Percentiles rank a stretch among this genome's conserved stretches.
These are phyloP conservation scores for Lytechinus variegatus DNA, from an alignment of 35 echinoderm and acorn worm genomes.

Conservation along the genomic window DNA sequence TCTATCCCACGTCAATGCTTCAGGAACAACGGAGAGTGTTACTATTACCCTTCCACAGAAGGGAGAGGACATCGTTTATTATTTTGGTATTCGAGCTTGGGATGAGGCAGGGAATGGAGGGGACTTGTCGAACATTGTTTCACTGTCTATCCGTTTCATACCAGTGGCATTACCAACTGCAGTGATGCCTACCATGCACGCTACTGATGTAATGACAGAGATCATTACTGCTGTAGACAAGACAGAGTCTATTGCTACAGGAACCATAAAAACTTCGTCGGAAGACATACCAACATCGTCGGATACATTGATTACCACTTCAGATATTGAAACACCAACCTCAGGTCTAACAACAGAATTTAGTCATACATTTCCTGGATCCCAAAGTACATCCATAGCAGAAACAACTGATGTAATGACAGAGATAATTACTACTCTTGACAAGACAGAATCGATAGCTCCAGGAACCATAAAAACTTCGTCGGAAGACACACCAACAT, in stretches of 20 bases:
- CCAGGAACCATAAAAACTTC: background rate
- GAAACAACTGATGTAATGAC: background rate
- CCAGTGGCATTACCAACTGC: background rate
- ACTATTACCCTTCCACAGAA: background rate
- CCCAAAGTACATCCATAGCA: background rate
- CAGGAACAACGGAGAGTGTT: background rate
- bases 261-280: background rate
- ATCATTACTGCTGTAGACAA: background rate
- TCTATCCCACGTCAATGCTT: background rate
- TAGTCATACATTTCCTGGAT: background rate
- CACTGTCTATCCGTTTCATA: background rate
- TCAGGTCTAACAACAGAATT: too few relatives aligned
- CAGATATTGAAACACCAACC: too few relatives aligned
- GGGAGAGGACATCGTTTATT: background rate
- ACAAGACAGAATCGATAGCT: background rate
- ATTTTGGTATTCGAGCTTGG: too few relatives aligned
- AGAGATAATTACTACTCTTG: background rate
- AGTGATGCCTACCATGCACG: background rate
- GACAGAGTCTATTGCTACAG: background rate
- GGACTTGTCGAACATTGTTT: too few relatives aligned
- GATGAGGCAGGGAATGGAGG: too few relatives aligned
- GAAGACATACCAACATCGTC: too few relatives aligned
- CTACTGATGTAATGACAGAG: background rate
- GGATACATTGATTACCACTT: too few relatives aligned
- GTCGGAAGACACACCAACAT: too few relatives aligned